Evolutionary conservation across 2,113 vertebrate species (phyloP), one percentile per base, ranked within the genome.

Genomic region (Hylia prasina): DNA sequence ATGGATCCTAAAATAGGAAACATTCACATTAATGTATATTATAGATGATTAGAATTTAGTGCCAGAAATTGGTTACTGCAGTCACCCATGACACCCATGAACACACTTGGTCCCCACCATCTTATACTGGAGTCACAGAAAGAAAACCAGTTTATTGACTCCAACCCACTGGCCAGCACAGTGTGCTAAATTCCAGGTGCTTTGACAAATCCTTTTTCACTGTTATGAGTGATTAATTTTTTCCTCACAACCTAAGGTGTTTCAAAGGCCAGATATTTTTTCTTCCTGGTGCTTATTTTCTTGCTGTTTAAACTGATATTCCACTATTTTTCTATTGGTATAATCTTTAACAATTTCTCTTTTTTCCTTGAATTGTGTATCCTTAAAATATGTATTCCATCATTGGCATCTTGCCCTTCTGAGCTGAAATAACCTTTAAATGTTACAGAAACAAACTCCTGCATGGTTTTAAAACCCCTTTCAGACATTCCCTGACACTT

Each of bases 1-100:
- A 98, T 83, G 98, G 98, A 97, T 99, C 99, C 99, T 99, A 97
- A 87, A 98, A 96, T 2, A 78, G 76, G 20, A 94, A 94, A 94
- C 31, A 51, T 11, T 66, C 35, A 60, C 14, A 25, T 85, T 63
- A 95, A 47, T 6, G 2, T 10, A 3, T 24, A 15, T 28, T 53
- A 63, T 1, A 70, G 37, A 42, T 45, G 3, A 50, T 54, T 42
- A 63, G 27, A 72, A 35, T 57, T 66, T 72, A 69, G 21, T 37
- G 54, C 35, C 35, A 61, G 63, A 45, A 85, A 64, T 2, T 28
- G 24, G 11, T 66, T 69, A 39, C 30, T 77, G 24, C 30, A 60
- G 65, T 48, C 35, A 31, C 25, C 9, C 1, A 2, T 18, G 25
- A 86, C 23, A 70, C 18, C 35, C 27, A 37, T 3, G 4, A 63